Conservation (phyloP, 2,888 invertebrate genomes). For the Hemithea aestivaria region DNA sequence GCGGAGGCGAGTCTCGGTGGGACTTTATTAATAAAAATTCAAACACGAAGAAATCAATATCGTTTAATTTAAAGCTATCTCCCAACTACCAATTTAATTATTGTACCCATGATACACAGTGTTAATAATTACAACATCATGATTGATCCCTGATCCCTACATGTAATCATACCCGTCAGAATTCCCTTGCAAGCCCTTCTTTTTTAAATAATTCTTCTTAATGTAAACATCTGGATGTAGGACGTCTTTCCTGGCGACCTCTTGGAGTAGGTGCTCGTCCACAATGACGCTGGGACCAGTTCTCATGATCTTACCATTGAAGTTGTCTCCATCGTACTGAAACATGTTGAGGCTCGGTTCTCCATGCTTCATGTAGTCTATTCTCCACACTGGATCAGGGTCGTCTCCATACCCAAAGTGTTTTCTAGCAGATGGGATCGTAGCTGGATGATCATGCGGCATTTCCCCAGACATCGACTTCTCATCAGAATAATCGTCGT, state of each 20-base stretch:
- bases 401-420: slow-evolving; percentile 42
- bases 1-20: too few relatives aligned
- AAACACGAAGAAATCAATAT: too few relatives aligned
- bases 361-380: slow-evolving; percentile 67
- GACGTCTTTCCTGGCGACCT: slow-evolving; percentile 46
- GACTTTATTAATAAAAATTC: too few relatives aligned
- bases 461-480: slow-evolving; percentile 61
- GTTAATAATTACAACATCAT: too few relatives aligned
- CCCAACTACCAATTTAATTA: too few relatives aligned
- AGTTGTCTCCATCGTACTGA: slow-evolving; percentile 35
- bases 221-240: slow-evolving; percentile 63
- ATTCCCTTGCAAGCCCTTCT: slow-evolving; percentile 31
- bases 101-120: too few relatives aligned
- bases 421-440: slow-evolving; percentile 30
- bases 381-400: slow-evolving; percentile 57
- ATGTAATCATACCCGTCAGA: slow-evolving; percentile 39
- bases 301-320: slow-evolving; percentile 51
- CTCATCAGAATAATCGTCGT: slow-evolving; percentile 51
- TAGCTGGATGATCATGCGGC: slow-evolving; percentile 36
- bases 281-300: slow-evolving; percentile 43
- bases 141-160: not conserved
- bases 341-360: slow-evolving; percentile 53
- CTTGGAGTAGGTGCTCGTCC: slow-evolving; percentile 40
- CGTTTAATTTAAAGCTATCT: too few relatives aligned
- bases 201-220: slow-evolving; percentile 52